Evolutionary conservation across 2,113 vertebrate genomes (phyloP), one percentile per base, ranked within the genome.

Genomic region (Lampris incognitus): DNA sequence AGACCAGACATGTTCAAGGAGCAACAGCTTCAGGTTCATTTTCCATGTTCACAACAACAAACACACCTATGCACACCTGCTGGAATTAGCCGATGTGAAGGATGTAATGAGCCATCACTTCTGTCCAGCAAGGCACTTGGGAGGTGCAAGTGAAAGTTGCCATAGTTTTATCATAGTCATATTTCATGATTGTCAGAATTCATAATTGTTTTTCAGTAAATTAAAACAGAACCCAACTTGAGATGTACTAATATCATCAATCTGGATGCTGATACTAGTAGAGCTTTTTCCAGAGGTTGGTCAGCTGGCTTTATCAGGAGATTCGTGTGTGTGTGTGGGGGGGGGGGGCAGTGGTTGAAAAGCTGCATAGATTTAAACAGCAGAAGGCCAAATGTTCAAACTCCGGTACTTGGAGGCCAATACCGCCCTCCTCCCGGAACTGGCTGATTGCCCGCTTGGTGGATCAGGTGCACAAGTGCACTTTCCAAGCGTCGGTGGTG

Each of bases 1-100:
- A 96, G 96, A 65, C 97, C 97, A 0, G 95, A 97, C 92, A 99
- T 99, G 98, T 99, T 99, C 89, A 98, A 95, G 91, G 97, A 98
- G 85, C 98, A 98, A 65, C 98, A 99, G 38, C 95, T 97, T 63
- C 98, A 99, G 97, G 98, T 99, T 87, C 72, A 5, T 1, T 5
- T 6, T 8, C 24, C 24, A 24, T 24, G 24, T 24, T 24, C 24
- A 24, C 24, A 24, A 37, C 8, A 62, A 6, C 2, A 66, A 58
- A 9, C 13, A 48, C 41, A 66, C 59, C 58, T 4, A 8, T 37
- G 37, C 41, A 4, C 42, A 59, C 68, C 65, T 37, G n/a, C 11
- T 10, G 5, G 46, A 24, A 1, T 6, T 55, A 24, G 24, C 24
- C 24, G 24, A 24, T 24, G 24, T 24, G 24, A 24, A 24, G 24